Evolutionary conservation across 2,888 invertebrate species (phyloP), one percentile per base, ranked within the genome.

Genomic region (Drosophila tripunctata): DNA sequence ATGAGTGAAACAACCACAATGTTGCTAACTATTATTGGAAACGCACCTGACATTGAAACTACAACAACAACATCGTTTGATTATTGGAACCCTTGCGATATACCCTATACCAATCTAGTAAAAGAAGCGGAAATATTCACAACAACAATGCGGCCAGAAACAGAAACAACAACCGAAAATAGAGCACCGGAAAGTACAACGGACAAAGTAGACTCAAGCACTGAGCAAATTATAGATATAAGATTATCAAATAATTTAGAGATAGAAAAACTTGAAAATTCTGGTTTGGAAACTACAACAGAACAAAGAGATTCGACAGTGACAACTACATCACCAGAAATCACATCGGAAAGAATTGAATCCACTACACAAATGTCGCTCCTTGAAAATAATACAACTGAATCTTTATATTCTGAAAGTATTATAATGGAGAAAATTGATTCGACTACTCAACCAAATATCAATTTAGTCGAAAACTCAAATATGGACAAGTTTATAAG

Each of bases 11-110:
- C 36, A 0, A 36, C 66, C 0, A 66, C 76, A 0, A 22, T 48
- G 4, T 33, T 80, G 19, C 21, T 80, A 4, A 33, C 57, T 12
- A 77, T 86, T 15, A 69, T 86, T 61, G 58, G 78, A 27, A 65
- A 15, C 3, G 47, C 52, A 21, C 54, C 81, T 4, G 64, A 55
- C 0, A n/a, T 65, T 0, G 74, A 73, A 21, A 17, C 44, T 1
- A 65, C 75, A 1, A 40, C 45, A n/a, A n/a, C n/a, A n/a, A n/a
- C n/a, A n/a, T n/a, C n/a, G n/a, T n/a, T n/a, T n/a, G n/a, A n/a
- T n/a, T n/a, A n/a, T n/a, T n/a, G n/a, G n/a, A n/a, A n/a, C n/a
- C n/a, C n/a, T n/a, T n/a, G n/a, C n/a, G n/a, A n/a, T n/a, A n/a
- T n/a, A n/a, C n/a, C n/a, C n/a, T n/a, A n/a, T n/a, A n/a, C n/a